A percentile compares a stretch with the other conserved stretches of the same genome.
Evolutionary conservation across 2,113 vertebrate species (phyloP).

Genomic region (Myocastor coypus): DNA sequence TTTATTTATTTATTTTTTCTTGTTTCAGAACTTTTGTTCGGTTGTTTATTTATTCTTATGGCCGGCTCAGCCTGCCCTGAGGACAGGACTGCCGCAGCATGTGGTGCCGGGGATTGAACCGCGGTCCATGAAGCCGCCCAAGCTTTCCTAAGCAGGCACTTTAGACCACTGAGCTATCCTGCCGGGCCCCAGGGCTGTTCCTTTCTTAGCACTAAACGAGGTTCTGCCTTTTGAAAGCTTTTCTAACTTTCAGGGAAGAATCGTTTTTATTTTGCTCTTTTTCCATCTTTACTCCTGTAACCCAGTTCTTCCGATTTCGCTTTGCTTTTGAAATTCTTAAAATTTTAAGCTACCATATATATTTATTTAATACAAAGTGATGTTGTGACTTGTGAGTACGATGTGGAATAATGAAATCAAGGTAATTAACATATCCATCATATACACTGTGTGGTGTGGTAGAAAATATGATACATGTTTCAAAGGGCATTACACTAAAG

Average conservation of each 20-base stretch:
- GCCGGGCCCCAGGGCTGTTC: neutral
- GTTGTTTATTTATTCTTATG: too few species aligned
- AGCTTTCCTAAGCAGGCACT: too few species aligned
- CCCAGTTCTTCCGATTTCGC: neutral
- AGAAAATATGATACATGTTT: neutral
- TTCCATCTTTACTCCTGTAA: neutral
- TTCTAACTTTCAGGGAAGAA: neutral
- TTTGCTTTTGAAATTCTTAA: neutral
- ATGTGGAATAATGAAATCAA: slow-evolving; percentile 5
- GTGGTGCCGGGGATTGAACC: too few species aligned
- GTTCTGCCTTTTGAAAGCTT: slow-evolving; percentile 25
- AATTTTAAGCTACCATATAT: neutral
- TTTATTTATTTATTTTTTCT: too few species aligned
- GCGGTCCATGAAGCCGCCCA: too few species aligned
- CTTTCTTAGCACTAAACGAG: neutral
- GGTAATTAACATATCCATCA: neutral
- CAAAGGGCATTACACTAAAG: neutral
- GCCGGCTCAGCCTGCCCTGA: too few species aligned
- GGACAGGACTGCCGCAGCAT: too few species aligned
- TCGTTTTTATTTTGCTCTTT: neutral
- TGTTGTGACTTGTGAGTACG: neutral
- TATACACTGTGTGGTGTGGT: neutral
- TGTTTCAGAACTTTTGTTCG: too few species aligned
- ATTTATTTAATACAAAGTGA: neutral
- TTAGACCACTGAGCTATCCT: too few species aligned